Base-by-base conservation (phyloP, 2,888 invertebrate species). In the Ischnus inquisitorius region DNA sequence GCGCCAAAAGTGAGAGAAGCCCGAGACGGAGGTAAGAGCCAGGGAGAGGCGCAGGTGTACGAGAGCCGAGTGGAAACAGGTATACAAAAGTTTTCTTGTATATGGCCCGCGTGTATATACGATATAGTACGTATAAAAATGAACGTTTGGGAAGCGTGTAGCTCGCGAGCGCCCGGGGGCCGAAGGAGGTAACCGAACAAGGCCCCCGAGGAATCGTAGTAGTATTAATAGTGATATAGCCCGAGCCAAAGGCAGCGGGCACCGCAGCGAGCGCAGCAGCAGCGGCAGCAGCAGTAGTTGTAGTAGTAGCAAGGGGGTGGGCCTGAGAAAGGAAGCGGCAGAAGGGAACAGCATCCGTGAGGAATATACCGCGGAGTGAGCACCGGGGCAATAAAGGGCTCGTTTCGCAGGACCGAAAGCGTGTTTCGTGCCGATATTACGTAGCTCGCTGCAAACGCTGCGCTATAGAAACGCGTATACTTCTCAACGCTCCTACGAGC, bases 311-410 rank as follows among this genome's bases (percentile, higher is more conserved):
- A 34, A 57, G 78, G 85, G 85, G 62, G 85, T 81, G 88, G 88
- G 90, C 90, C 91, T 92, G 92, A 92, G 92, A 92, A 92, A 92
- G 92, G 92, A 92, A 92, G 91, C 67, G 39, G 25, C 57, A 72
- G 43, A 72, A 67, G 25, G 65, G 39, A 67, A 62, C 92, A 90
- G 91, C 91, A 91, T 91, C 92, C 91, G 90, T 91, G 89, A 88
- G 88, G 82, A 22, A 51, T 19, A 28, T 34, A 34, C 34, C n/a
- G 22, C 19, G 19, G 34, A 16, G 34, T 19, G 54, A 57, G 60
- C 71, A 88, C 87, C 88, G 54, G 54, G 88, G 91, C 90, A 89
- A 92, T 91, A 91, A 91, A 92, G 90, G 89, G 89, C 90, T 88
- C 89, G 90, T 89, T 91, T 89, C 87, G 90, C 87, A 84, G 46